phyloP scores from a whole-genome alignment of 2,797 vertebrate species.

The Decapterus maruadsi region DNA sequence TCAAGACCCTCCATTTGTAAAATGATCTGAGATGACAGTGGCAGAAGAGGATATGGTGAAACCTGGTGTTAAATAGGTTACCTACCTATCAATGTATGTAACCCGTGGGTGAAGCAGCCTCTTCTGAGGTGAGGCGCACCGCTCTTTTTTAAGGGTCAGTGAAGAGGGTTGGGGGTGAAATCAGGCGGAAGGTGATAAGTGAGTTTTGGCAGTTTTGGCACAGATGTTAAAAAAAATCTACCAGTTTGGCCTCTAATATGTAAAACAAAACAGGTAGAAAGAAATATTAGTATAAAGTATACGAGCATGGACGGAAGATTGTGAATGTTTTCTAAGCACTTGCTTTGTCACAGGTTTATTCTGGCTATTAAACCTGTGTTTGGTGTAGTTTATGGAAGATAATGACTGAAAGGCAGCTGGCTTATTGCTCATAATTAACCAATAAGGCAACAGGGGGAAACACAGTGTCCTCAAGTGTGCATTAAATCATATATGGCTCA shows the following conservation, averaged over 20 bases:
- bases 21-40: neutral
- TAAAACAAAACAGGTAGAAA: neutral
- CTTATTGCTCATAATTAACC: constrained; percentile 19
- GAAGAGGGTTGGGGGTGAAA: neutral
- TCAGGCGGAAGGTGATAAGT: neutral
- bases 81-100: neutral
- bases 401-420: constrained; percentile 23
- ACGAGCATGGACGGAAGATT: neutral
- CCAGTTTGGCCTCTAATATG: neutral
- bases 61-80: constrained; percentile 4
- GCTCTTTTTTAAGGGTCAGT: neutral
- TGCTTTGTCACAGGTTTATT: constrained; percentile 11
- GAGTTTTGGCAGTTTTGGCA: neutral
- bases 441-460: constrained; percentile 4
- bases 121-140: neutral
- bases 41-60: neutral
- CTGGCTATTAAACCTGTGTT: neutral
- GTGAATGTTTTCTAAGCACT: neutral
- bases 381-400: constrained; percentile 1
- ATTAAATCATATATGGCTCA: neutral
- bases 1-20: neutral
- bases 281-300: neutral
- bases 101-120: constrained; percentile 8
- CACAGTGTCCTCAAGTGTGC: constrained; percentile 5
- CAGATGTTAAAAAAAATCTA: neutral